phyloP scores from a whole-genome alignment of 2,888 invertebrate species.

The Phorcus lineatus region DNA sequence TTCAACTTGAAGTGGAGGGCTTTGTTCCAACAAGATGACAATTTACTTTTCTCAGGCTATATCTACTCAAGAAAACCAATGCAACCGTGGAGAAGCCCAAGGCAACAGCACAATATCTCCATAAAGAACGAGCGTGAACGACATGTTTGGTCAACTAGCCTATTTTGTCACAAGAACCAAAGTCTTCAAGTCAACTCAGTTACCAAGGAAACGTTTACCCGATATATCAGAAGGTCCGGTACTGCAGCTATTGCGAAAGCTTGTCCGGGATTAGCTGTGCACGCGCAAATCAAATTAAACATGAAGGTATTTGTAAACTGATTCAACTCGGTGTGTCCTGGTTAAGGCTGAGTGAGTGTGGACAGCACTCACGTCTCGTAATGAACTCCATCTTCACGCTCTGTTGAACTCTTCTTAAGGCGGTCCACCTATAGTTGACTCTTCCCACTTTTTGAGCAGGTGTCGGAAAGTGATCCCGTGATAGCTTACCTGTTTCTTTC shows the following conservation, averaged over 20 bases:
- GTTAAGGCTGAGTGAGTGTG: constrained; percentile 7
- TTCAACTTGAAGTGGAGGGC: not conserved
- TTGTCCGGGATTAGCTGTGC: not conserved
- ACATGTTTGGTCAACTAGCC: not conserved
- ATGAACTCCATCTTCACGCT: not conserved
- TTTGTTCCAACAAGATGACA: not conserved
- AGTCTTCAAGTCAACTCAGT: not conserved
- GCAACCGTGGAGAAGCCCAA: not conserved
- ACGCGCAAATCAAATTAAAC: constrained; percentile 13
- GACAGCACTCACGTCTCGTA: not conserved
- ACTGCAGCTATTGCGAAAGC: not conserved
- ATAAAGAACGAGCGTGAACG: not conserved
- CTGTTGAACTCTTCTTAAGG: not conserved
- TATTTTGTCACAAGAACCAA: not conserved
- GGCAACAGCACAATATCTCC: not conserved
- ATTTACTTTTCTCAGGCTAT: constrained; percentile 11
- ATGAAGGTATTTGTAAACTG: not conserved
- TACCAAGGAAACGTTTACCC: constrained; percentile 4
- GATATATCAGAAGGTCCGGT: not conserved
- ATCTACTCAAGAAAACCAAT: not conserved
- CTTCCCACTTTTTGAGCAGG: constrained; percentile 24
- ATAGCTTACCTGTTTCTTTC: constrained; percentile 16
- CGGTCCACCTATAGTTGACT: constrained; percentile 14
- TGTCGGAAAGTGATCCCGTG: constrained; percentile 20
- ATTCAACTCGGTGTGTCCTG: not conserved